Conservation (phyloP, 1,140 invertebrate species). For the Neoseiulus cucumeris region DNA sequence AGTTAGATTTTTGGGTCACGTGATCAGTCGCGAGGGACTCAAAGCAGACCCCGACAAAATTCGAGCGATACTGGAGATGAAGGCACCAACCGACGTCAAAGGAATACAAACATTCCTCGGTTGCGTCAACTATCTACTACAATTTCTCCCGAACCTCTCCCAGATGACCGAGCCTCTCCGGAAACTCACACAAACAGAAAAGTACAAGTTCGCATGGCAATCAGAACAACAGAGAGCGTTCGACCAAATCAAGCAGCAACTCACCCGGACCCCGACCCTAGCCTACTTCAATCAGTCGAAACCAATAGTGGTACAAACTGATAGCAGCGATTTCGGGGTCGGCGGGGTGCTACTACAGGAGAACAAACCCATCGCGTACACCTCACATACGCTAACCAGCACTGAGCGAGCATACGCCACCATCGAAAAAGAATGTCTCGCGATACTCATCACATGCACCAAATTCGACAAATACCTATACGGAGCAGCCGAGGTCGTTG, state of each 20-base stretch:
- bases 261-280: not conserved
- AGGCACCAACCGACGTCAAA: constrained; percentile 12
- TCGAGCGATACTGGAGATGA: not conserved
- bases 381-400: no score
- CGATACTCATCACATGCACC: no score
- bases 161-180: no score
- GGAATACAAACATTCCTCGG: constrained; percentile 10
- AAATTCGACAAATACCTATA: no score
- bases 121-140: not conserved
- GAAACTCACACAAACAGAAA: no score
- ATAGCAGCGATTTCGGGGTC: not conserved
- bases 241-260: not conserved
- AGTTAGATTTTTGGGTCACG: constrained; percentile 16
- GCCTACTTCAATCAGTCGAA: not conserved
- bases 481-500: no score
- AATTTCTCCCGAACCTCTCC: no score
- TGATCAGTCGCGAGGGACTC: constrained; percentile 4
- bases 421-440: no score
- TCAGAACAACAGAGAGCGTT: not conserved
- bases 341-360: no score
- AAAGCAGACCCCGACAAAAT: constrained; percentile 11
- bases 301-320: not conserved
- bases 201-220: not conserved
- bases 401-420: no score
- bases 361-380: no score